Conservation (phyloP, 2,888 invertebrate species). For the Mesochorus sp. region DNA sequence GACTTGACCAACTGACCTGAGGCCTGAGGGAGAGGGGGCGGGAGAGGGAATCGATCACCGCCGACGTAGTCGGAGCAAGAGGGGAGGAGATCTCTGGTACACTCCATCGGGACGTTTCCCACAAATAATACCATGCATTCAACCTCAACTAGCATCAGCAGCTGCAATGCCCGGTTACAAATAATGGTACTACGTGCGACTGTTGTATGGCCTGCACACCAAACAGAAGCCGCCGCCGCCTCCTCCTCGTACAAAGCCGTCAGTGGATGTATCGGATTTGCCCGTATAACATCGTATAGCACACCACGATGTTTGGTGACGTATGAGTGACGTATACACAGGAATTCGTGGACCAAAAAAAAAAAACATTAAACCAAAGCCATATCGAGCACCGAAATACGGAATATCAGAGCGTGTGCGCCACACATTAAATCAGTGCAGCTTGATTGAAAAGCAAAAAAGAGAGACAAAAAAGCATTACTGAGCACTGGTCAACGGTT, state of each 20-base stretch:
- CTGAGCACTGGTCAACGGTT: too few species aligned
- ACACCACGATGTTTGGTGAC: slow-evolving; percentile 24
- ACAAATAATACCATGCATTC: slow-evolving; percentile 28
- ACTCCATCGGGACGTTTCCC: not conserved
- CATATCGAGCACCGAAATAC: too few species aligned
- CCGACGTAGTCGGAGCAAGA: slow-evolving; percentile 20
- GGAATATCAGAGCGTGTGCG: too few species aligned
- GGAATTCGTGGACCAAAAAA: not conserved
- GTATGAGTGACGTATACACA: slow-evolving; percentile 9
- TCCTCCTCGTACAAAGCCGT: not conserved
- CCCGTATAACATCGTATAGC: slow-evolving; percentile 9
- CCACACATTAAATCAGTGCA: too few species aligned
- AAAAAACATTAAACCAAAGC: not conserved
- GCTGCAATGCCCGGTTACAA: not conserved
- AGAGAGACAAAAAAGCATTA: too few species aligned
- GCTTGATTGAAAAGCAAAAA: too few species aligned
- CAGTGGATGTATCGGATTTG: not conserved
- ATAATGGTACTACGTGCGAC: slow-evolving; percentile 15
- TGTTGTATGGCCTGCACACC: not conserved
- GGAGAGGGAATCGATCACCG: slow-evolving; percentile 50
- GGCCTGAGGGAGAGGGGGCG: slow-evolving; percentile 2
- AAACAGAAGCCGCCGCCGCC: not conserved
- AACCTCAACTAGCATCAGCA: slow-evolving; percentile 7
- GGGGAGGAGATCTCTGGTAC: slow-evolving; percentile 45
- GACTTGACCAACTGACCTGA: slow-evolving; percentile 54